A percentile compares a stretch with the other conserved stretches of the same genome.
These are phyloP conservation scores for Lasius fuliginosus DNA, from an alignment of 2,888 invertebrate species.

Conservation along the genomic window DNA sequence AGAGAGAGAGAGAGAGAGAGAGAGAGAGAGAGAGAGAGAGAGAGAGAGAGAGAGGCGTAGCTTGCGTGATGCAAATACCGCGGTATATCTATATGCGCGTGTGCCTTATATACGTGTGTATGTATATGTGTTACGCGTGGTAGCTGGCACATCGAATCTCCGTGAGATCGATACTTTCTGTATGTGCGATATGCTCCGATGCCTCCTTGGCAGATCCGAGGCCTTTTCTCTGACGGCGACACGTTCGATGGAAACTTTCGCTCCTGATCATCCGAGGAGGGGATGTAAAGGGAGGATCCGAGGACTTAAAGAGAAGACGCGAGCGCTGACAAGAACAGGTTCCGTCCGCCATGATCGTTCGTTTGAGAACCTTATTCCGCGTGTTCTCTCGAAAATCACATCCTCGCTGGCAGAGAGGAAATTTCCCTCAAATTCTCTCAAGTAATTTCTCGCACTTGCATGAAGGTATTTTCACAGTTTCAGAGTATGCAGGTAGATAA, in stretches of 20 bases:
- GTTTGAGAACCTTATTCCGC: conserved; percentile 33
- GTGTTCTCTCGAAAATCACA: conserved; percentile 8
- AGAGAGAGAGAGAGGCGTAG: neutral
- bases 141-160: conserved; percentile 35
- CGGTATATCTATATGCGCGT: neutral
- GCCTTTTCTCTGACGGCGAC: conserved; percentile 19
- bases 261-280: neutral
- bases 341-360: conserved; percentile 9
- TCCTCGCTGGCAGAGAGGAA: neutral
- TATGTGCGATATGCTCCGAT: conserved; percentile 64
- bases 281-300: conserved; percentile 8
- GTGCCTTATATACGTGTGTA: neutral
- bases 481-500: neutral
- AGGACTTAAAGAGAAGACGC: conserved; percentile 15
- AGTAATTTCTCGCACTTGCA: neutral
- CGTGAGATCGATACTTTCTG: conserved; percentile 65
- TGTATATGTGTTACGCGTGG: neutral
- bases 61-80: neutral
- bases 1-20: conserved; percentile 13
- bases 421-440: neutral
- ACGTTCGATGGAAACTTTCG: conserved; percentile 15
- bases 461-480: neutral
- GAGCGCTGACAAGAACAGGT: conserved; percentile 1
- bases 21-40: conserved; percentile 11
- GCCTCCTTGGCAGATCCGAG: conserved; percentile 45